These are phyloP conservation scores for Serrognathus titanus DNA, from an alignment of 2,888 invertebrate genomes.

Conservation along the genomic window DNA sequence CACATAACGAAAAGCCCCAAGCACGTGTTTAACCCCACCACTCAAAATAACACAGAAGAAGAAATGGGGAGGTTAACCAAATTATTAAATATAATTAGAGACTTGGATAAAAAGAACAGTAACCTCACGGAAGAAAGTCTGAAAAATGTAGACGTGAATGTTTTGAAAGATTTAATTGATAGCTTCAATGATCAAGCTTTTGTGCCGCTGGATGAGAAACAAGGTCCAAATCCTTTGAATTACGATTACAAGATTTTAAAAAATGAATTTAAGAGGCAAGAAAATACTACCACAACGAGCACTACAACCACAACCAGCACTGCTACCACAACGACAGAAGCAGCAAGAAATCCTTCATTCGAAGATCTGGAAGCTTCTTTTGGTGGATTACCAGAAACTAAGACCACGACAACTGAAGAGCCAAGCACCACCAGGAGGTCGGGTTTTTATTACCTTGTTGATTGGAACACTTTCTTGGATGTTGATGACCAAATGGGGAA, in stretches of 20 bases:
- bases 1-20: conserved; percentile 17
- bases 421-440: conserved; percentile 66
- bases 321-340: conserved; percentile 26
- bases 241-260: conserved; percentile 42
- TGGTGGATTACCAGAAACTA: conserved; percentile 60
- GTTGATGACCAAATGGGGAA: conserved; percentile 70
- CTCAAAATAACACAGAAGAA: conserved; percentile 44
- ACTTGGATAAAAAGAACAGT: conserved; percentile 46
- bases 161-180: conserved; percentile 39
- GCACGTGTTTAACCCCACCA: conserved; percentile 40
- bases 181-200: conserved; percentile 36
- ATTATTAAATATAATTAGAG: conserved; percentile 50
- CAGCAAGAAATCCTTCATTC: conserved; percentile 52
- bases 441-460: conserved; percentile 80
- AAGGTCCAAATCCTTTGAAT: conserved; percentile 47
- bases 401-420: conserved; percentile 55
- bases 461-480: conserved; percentile 84
- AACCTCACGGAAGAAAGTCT: conserved; percentile 47
- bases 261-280: conserved; percentile 54
- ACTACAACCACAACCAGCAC: conserved; percentile 4
- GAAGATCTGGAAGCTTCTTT: conserved; percentile 75
- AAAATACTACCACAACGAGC: conserved; percentile 35
- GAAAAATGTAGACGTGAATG: conserved; percentile 44
- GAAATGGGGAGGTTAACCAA: conserved; percentile 52
- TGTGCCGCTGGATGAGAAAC: conserved; percentile 36